Evolutionary conservation across 2,888 invertebrate genomes (phyloP).

Genomic region (Dryococelus australis): DNA sequence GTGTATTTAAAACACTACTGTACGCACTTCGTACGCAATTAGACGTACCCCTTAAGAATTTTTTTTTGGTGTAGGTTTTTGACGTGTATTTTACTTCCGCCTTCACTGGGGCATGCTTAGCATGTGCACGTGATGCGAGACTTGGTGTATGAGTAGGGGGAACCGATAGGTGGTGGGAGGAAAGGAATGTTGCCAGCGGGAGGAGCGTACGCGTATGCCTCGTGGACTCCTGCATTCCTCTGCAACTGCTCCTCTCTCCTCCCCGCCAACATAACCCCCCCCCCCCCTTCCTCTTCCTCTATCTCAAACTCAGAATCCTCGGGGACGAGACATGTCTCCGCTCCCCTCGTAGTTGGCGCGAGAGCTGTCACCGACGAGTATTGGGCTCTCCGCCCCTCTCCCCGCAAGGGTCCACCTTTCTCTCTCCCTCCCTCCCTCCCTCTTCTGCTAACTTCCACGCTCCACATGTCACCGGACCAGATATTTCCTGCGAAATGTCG

Average conservation of each 20-base stretch:
- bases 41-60: too few species aligned
- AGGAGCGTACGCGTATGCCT: neutral
- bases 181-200: neutral
- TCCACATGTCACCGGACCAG: neutral
- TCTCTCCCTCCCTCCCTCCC: neutral
- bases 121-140: neutral
- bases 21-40: too few species aligned
- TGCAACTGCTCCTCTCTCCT: neutral
- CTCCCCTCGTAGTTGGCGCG: neutral
- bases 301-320: too few species aligned
- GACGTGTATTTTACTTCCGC: neutral
- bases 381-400: too few species aligned
- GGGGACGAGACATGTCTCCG: neutral
- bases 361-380: neutral
- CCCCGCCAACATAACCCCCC: too few species aligned
- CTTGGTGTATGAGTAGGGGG: neutral
- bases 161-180: neutral
- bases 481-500: neutral
- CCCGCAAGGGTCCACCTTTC: too few species aligned
- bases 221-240: neutral
- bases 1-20: too few species aligned
- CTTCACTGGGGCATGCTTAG: neutral
- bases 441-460: neutral
- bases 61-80: too few species aligned
- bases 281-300: too few species aligned